Conservation (phyloP, 2,888 invertebrate species). For the Noctua comes region DNA sequence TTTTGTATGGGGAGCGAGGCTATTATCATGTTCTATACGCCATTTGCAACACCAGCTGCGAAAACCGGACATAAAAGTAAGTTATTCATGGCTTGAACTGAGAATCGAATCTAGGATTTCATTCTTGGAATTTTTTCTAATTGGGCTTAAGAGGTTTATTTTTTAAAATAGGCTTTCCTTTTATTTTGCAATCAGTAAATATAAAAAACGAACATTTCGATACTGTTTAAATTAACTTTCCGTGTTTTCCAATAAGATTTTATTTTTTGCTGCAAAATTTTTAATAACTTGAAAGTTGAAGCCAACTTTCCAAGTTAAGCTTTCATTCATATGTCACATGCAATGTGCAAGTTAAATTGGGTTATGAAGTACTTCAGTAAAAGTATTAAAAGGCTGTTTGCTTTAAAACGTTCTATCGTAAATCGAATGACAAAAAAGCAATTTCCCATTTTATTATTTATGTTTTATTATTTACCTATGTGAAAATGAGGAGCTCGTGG, state of each 20-base stretch:
- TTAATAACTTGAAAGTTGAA: slow-evolving; percentile 40
- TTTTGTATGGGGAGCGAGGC: not conserved
- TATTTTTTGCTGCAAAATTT: slow-evolving; percentile 31
- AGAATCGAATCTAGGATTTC: not conserved
- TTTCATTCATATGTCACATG: slow-evolving; percentile 53
- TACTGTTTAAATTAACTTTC: not conserved
- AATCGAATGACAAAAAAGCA: not conserved
- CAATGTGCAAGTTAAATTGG: slow-evolving; percentile 57
- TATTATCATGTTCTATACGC: not conserved
- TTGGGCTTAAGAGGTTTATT: not conserved
- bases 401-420: not conserved
- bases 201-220: not conserved
- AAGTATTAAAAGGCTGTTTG: slow-evolving; percentile 30
- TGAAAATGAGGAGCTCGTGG: no score
- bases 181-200: not conserved
- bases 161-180: not conserved
- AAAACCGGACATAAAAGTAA: not conserved
- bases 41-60: not conserved
- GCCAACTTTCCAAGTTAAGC: slow-evolving; percentile 38
- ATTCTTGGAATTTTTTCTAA: not conserved
- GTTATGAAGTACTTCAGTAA: slow-evolving; percentile 27
- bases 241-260: not conserved
- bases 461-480: not conserved
- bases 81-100: not conserved
- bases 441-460: not conserved